Evolutionary conservation across 2,888 invertebrate species (phyloP).

Genomic region (Corythucha ciliata): DNA sequence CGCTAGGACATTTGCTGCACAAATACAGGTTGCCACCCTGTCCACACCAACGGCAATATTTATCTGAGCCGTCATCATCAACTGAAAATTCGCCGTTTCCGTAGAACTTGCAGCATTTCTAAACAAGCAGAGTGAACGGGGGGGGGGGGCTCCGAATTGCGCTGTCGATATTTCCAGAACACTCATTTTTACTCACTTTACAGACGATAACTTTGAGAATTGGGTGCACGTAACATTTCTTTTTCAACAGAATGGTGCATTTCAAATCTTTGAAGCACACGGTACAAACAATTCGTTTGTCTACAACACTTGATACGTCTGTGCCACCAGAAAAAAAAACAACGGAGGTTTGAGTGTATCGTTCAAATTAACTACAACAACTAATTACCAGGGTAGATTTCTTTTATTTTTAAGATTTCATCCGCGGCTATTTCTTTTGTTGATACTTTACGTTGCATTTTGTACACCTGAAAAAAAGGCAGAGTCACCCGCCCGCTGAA

Average conservation of each 20-base stretch:
- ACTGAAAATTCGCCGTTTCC: conserved; percentile 34
- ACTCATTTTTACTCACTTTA: conserved; percentile 21
- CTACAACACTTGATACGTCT: conserved; percentile 16
- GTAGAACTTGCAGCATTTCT: conserved; percentile 36
- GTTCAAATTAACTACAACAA: no score
- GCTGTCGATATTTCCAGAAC: background rate
- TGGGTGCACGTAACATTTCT: conserved; percentile 15
- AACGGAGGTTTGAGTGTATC: no score
- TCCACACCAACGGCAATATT: conserved; percentile 47
- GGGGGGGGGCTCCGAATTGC: background rate
- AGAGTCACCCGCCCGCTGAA: no score
- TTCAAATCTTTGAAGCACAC: conserved; percentile 21
- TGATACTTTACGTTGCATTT: no score
- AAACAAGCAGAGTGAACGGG: conserved; percentile 1
- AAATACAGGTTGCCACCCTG: conserved; percentile 44
- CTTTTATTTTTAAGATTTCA: no score
- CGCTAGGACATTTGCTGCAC: conserved; percentile 44
- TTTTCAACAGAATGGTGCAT: conserved; percentile 15
- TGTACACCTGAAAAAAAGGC: no score
- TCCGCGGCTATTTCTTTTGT: no score
- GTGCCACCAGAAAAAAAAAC: no score
- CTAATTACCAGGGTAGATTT: no score
- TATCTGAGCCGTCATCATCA: conserved; percentile 44
- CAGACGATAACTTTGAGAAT: conserved; percentile 21
- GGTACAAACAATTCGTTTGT: conserved; percentile 15